phyloP scores from a whole-genome alignment of 2,888 invertebrate genomes.

The Neria commutata region DNA sequence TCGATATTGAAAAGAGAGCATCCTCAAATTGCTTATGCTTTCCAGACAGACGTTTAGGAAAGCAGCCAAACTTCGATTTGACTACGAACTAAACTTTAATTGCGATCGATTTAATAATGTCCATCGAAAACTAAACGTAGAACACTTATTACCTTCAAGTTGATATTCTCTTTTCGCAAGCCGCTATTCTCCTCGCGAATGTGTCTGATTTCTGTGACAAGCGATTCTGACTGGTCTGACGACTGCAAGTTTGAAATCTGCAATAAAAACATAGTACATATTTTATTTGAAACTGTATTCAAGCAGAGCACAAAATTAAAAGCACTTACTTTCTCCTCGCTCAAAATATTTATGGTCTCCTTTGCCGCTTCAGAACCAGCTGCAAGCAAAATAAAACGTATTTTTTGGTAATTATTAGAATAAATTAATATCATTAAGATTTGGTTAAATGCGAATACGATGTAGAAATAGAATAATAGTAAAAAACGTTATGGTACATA shows the following conservation, averaged over 20 bases:
- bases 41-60: too few relatives aligned
- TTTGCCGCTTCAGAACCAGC: constrained; percentile 31
- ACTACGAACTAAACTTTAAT: not conserved
- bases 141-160: constrained; percentile 75
- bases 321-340: constrained; percentile 35
- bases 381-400: not conserved
- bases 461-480: too few relatives aligned
- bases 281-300: not conserved
- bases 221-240: constrained; percentile 65
- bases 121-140: not conserved
- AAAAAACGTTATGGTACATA: too few relatives aligned
- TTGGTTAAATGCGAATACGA: too few relatives aligned
- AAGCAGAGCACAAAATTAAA: not conserved
- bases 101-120: not conserved
- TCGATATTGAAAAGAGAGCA: too few relatives aligned
- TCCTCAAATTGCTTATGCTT: too few relatives aligned
- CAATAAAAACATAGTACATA: constrained; percentile 16
- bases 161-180: constrained; percentile 84
- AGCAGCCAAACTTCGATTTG: too few relatives aligned
- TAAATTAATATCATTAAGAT: too few relatives aligned
- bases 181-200: constrained; percentile 79
- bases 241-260: constrained; percentile 53
- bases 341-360: constrained; percentile 30
- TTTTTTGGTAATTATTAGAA: too few relatives aligned
- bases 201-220: constrained; percentile 75